A percentile compares a stretch with the other conserved stretches of the same genome.
Evolutionary conservation across 2,797 vertebrate species (phyloP).

Genomic region (Neosalanx taihuensis): DNA sequence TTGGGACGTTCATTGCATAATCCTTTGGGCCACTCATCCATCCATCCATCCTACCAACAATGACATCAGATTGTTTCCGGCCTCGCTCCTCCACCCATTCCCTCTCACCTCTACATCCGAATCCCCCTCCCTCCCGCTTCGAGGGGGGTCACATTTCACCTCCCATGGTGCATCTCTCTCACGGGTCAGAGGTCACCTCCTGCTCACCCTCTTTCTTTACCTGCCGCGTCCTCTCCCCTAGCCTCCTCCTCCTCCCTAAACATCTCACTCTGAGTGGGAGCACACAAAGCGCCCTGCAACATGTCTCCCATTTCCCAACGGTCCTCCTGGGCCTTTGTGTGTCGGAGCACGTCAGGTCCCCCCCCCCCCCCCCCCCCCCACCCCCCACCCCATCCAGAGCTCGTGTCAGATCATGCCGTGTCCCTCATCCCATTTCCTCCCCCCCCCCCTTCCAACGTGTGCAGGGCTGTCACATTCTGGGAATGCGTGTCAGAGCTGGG

Average conservation of each 20-base stretch:
- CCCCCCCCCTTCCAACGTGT: slow-evolving; percentile 32
- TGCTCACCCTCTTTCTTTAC: slow-evolving; percentile 21
- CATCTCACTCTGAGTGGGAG: slow-evolving; percentile 10
- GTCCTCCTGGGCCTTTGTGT: slow-evolving; percentile 55
- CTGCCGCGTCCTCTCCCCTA: slow-evolving; percentile 28
- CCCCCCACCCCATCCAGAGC: slow-evolving; percentile 38
- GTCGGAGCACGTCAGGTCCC: slow-evolving; percentile 50
- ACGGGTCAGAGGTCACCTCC: too few species aligned
- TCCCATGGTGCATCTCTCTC: not conserved
- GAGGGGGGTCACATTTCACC: not conserved
- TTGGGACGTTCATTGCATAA: not conserved
- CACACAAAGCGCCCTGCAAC: slow-evolving; percentile 46
- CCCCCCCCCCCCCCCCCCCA: slow-evolving; percentile 34
- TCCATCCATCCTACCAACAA: not conserved
- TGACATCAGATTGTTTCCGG: not conserved
- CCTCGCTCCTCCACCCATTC: not conserved
- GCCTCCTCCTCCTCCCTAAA: slow-evolving; percentile 4
- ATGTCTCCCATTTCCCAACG: slow-evolving; percentile 56
- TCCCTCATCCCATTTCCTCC: slow-evolving; percentile 21
- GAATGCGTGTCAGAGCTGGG: slow-evolving; percentile 47
- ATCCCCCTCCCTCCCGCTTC: not conserved
- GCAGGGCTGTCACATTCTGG: slow-evolving; percentile 67
- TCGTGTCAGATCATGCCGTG: slow-evolving; percentile 68
- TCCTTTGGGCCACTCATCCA: not conserved
- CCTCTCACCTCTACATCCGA: not conserved